phyloP scores from a whole-genome alignment of 2,888 invertebrate genomes.

The Diploptera punctata region DNA sequence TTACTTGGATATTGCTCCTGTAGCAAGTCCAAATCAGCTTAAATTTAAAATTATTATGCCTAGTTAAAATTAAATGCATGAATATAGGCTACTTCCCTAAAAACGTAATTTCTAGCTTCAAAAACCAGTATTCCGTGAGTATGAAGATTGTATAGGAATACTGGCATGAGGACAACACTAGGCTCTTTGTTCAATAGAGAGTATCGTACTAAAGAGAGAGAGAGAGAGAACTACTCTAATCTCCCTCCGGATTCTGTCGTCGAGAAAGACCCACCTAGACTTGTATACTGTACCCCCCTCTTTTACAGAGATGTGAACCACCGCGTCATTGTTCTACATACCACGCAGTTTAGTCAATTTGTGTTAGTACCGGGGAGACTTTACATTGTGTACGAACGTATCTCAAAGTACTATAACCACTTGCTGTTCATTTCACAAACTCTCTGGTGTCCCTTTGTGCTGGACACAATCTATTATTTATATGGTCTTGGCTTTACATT shows the following conservation, averaged over 20 bases:
- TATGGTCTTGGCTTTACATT: not conserved
- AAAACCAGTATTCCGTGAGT: too few species aligned
- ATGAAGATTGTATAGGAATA: constrained; percentile 7
- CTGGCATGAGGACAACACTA: not conserved
- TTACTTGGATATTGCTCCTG: too few species aligned
- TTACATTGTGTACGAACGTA: constrained; percentile 21
- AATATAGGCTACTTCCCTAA: too few species aligned
- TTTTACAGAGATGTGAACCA: not conserved
- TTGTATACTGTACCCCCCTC: not conserved
- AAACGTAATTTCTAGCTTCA: too few species aligned
- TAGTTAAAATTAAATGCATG: too few species aligned
- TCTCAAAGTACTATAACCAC: constrained; percentile 2
- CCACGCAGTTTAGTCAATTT: constrained; percentile 27
- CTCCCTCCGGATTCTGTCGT: constrained; percentile 18
- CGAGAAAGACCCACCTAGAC: constrained; percentile 4
- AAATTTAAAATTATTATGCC: too few species aligned
- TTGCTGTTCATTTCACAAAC: constrained; percentile 10
- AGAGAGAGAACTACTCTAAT: constrained; percentile 10
- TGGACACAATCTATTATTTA: constrained; percentile 9
- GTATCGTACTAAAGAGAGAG: not conserved
- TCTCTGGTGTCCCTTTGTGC: not conserved
- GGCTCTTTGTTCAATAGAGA: not conserved
- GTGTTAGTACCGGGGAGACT: constrained; percentile 5
- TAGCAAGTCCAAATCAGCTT: too few species aligned
- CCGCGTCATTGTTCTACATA: constrained; percentile 12